These are phyloP conservation scores for Watsonalla cultraria DNA, from an alignment of 2,888 invertebrate genomes.

Conservation along the genomic window DNA sequence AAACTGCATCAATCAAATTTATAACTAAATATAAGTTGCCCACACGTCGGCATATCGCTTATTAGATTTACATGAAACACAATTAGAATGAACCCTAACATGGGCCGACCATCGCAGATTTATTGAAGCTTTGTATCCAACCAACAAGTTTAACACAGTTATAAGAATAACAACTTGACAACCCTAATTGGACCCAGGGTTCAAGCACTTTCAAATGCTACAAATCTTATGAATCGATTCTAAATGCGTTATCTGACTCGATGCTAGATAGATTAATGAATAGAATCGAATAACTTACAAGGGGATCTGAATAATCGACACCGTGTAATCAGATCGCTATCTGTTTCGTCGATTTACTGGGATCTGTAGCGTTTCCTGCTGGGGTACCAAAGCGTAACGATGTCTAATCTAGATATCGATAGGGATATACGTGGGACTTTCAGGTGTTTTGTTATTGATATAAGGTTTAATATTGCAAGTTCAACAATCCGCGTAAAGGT, in stretches of 20 bases:
- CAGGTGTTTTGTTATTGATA: background rate
- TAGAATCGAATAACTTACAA: slow-evolving; percentile 71
- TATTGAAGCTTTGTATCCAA: background rate
- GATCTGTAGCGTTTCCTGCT: slow-evolving; percentile 62
- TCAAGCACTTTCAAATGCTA: slow-evolving; percentile 51
- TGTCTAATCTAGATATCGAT: slow-evolving; percentile 7
- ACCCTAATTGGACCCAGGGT: slow-evolving; percentile 39
- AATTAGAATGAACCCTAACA: background rate
- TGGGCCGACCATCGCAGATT: background rate
- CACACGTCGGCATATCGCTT: no score
- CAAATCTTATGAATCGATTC: slow-evolving; percentile 58
- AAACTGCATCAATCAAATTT: no score
- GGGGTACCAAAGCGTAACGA: slow-evolving; percentile 14
- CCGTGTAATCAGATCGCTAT: slow-evolving; percentile 70
- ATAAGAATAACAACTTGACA: slow-evolving; percentile 15
- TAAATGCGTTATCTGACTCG: slow-evolving; percentile 62
- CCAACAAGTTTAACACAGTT: slow-evolving; percentile 2
- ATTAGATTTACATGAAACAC: no score
- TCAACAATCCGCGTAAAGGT: no score
- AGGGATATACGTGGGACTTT: slow-evolving; percentile 1
- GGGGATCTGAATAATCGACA: slow-evolving; percentile 74
- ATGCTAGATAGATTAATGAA: slow-evolving; percentile 66
- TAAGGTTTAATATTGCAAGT: background rate
- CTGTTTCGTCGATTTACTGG: slow-evolving; percentile 67
- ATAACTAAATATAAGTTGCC: no score